These are phyloP conservation scores for Phengaris arion DNA, from an alignment of 2,888 invertebrate species.

Conservation along the genomic window DNA sequence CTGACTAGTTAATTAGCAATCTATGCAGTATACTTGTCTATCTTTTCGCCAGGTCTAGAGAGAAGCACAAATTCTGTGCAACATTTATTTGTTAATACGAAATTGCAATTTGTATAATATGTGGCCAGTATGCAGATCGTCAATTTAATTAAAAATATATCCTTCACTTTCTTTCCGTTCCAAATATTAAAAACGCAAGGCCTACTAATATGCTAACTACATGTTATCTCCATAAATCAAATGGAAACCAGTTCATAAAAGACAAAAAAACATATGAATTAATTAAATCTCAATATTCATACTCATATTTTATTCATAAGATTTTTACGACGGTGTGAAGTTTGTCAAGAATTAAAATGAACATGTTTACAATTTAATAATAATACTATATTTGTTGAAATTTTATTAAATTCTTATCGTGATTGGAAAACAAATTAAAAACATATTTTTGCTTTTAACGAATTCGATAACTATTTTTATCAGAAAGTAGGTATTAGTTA, in stretches of 20 bases:
- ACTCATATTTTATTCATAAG: neutral
- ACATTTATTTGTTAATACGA: neutral
- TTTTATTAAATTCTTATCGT: neutral
- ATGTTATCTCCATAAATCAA: neutral
- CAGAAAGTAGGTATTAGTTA: neutral
- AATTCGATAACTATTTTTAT: neutral
- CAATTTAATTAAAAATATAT: neutral
- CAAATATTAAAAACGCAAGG: neutral
- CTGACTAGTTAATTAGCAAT: too few species aligned
- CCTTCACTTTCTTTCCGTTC: conserved; percentile 19
- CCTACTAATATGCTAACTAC: neutral
- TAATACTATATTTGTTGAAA: neutral
- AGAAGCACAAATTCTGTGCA: too few species aligned
- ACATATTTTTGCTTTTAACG: neutral
- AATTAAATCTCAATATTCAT: neutral
- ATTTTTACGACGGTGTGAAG: neutral
- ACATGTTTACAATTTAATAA: neutral
- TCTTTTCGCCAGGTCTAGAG: too few species aligned
- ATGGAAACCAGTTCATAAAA: neutral
- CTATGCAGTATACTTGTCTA: too few species aligned
- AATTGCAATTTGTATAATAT: neutral
- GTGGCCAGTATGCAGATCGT: neutral
- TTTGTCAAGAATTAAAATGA: conserved; percentile 3
- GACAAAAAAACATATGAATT: neutral
- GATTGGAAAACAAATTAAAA: neutral